These are phyloP conservation scores for Sesamia inferens DNA, from an alignment of 2,888 invertebrate genomes.

Conservation along the genomic window DNA sequence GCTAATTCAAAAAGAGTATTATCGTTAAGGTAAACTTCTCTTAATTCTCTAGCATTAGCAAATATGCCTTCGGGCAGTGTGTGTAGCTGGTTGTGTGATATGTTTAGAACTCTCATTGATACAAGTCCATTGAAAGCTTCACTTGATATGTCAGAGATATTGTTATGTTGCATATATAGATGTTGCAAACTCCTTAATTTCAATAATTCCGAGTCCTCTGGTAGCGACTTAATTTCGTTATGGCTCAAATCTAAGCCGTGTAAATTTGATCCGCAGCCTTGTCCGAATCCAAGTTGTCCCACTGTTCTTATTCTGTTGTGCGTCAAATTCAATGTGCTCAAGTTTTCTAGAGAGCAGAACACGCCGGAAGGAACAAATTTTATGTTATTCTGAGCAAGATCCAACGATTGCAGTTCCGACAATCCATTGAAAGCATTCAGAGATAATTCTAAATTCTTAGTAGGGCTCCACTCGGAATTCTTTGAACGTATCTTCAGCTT, in stretches of 20 bases:
- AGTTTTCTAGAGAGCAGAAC: slow-evolving; percentile 94
- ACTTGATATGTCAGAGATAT: slow-evolving; percentile 94
- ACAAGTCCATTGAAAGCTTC: slow-evolving; percentile 95
- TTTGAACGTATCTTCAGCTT: slow-evolving; percentile 94
- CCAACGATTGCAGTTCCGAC: slow-evolving; percentile 94
- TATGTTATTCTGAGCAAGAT: slow-evolving; percentile 96
- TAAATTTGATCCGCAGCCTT: slow-evolving; percentile 92
- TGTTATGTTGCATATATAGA: slow-evolving; percentile 95
- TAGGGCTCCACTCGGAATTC: slow-evolving; percentile 94
- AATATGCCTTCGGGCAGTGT: slow-evolving; percentile 95
- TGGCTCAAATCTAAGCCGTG: slow-evolving; percentile 94
- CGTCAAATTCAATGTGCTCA: slow-evolving; percentile 95
- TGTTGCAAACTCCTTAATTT: slow-evolving; percentile 94
- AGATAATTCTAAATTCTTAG: slow-evolving; percentile 93
- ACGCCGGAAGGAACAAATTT: slow-evolving; percentile 94
- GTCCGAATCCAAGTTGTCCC: slow-evolving; percentile 93
- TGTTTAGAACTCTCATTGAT: slow-evolving; percentile 94
- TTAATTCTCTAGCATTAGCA: slow-evolving; percentile 94
- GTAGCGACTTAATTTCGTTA: slow-evolving; percentile 93
- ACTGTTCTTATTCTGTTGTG: slow-evolving; percentile 95
- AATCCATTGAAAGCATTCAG: slow-evolving; percentile 93
- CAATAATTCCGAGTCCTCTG: slow-evolving; percentile 94
- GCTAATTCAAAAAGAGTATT: slow-evolving; percentile 96
- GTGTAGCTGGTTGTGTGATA: slow-evolving; percentile 95
- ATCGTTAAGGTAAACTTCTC: slow-evolving; percentile 95